phyloP scores from a whole-genome alignment of 2,113 vertebrate genomes.

The Lepisosteus osseus region DNA sequence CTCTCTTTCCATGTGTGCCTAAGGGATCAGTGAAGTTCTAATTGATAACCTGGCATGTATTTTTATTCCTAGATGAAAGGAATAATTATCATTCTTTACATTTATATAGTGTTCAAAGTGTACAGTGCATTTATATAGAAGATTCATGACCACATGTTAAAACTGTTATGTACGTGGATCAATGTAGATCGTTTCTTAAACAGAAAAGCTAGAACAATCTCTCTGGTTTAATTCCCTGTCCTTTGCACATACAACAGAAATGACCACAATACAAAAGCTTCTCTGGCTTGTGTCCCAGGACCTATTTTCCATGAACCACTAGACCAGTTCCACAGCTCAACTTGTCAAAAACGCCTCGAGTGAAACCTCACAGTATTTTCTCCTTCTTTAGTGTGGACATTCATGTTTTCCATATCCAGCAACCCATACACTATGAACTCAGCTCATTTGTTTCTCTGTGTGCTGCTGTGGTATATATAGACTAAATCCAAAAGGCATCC shows the following conservation, averaged over 20 bases:
- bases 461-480: too few species aligned
- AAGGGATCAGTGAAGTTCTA: too few species aligned
- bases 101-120: too few species aligned
- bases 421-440: neutral
- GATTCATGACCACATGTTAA: too few species aligned
- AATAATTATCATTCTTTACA: too few species aligned
- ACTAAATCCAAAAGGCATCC: too few species aligned
- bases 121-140: too few species aligned
- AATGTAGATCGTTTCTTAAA: slow-evolving; percentile 13
- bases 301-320: slow-evolving; percentile 28
- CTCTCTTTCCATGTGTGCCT: too few species aligned
- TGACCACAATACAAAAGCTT: slow-evolving; percentile 16
- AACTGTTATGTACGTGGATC: too few species aligned
- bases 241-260: slow-evolving; percentile 23
- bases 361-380: neutral
- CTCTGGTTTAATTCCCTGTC: slow-evolving; percentile 16
- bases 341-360: neutral
- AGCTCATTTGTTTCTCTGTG: neutral
- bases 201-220: slow-evolving; percentile 22
- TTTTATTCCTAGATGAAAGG: too few species aligned
- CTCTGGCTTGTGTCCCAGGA: slow-evolving; percentile 7
- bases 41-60: too few species aligned
- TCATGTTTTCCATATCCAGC: slow-evolving; percentile 19
- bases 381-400: neutral
- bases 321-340: neutral